Conservation (phyloP, 2,888 invertebrate genomes). For the Cylindroiulus punctatus region DNA sequence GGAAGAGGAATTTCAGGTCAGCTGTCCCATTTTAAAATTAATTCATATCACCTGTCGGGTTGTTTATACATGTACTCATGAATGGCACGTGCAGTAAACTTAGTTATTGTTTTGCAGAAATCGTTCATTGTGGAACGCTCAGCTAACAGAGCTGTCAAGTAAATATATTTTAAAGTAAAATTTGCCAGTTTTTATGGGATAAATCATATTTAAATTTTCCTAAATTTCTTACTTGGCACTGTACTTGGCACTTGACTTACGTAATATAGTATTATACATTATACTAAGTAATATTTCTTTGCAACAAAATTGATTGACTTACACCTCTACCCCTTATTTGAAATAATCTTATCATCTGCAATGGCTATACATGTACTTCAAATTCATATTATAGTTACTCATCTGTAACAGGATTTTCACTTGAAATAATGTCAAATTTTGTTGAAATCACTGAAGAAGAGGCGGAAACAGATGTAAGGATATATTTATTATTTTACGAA, state of each 20-base stretch:
- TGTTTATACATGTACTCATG: no score
- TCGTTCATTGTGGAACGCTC: background rate
- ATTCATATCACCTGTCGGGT: no score
- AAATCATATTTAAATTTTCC: no score
- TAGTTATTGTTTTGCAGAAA: background rate
- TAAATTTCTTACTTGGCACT: no score
- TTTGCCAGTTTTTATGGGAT: no score
- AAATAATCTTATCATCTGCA: no score
- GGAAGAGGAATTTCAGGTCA: slow-evolving; percentile 15
- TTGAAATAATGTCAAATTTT: slow-evolving; percentile 6
- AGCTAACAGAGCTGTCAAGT: background rate
- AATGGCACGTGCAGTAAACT: background rate
- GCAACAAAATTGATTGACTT: no score
- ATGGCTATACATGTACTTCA: no score
- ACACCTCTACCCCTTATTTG: no score
- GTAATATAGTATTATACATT: no score
- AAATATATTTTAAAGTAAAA: background rate
- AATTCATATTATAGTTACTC: background rate
- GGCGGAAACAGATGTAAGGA: slow-evolving; percentile 7
- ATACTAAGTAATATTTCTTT: no score
- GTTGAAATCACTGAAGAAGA: slow-evolving; percentile 15
- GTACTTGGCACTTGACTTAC: no score
- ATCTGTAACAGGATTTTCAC: slow-evolving; percentile 1
- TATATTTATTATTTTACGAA: background rate
- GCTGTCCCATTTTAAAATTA: background rate